Conservation (phyloP, 2,113 vertebrate species). For the Vombatus ursinus region DNA sequence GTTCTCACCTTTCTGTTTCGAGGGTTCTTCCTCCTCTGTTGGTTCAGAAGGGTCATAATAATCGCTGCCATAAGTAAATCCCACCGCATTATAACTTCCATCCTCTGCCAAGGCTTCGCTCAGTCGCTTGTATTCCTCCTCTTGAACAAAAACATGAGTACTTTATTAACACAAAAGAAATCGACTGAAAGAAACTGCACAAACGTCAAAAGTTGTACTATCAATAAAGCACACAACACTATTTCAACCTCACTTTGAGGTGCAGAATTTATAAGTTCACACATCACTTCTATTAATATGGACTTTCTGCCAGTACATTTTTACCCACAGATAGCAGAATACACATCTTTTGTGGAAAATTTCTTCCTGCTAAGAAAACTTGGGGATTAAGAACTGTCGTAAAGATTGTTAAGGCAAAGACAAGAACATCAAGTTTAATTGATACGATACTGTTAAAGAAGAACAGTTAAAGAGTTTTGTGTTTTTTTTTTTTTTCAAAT, state of each 20-base stretch:
- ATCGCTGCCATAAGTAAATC: conserved; percentile 95
- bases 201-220: conserved; percentile 70
- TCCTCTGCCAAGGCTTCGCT: conserved; percentile 97
- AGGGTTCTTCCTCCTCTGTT: conserved; percentile 95
- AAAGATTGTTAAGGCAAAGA: conserved; percentile 68
- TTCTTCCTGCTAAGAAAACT: conserved; percentile 81
- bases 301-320: conserved; percentile 70
- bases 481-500: conserved; percentile 79
- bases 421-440: conserved; percentile 73
- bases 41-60: conserved; percentile 99
- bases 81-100: conserved; percentile 94
- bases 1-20: conserved; percentile 87
- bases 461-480: conserved; percentile 80
- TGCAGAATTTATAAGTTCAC: conserved; percentile 52
- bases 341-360: conserved; percentile 68
- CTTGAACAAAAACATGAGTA: conserved; percentile 87
- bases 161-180: conserved; percentile 69
- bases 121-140: conserved; percentile 98
- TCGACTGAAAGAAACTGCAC: conserved; percentile 56
- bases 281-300: conserved; percentile 69
- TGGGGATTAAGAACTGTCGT: conserved; percentile 75
- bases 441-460: conserved; percentile 82
- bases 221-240: conserved; percentile 46
- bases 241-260: conserved; percentile 75
- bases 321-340: conserved; percentile 76